Evolutionary conservation across 30 jellyfish, hydroid and myxozoan species (phyloP).

Genomic region (Turritopsis rubra): DNA sequence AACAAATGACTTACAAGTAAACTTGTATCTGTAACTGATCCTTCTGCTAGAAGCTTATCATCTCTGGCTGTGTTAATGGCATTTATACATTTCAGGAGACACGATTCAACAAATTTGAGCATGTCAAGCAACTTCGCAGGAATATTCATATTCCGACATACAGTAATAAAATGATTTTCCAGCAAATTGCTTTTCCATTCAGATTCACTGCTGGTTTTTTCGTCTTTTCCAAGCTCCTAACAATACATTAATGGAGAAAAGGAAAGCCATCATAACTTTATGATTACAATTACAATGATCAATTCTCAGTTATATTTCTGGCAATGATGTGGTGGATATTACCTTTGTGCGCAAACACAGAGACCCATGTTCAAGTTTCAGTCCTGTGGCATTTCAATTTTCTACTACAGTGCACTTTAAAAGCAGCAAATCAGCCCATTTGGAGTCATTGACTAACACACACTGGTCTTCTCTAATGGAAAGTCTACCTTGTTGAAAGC

Average conservation of each 20-base stretch:
- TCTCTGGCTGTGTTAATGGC: conserved; percentile 14
- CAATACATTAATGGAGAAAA: neutral
- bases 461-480: too few relatives aligned
- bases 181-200: neutral
- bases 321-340: too few relatives aligned
- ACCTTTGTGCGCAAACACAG: too few relatives aligned
- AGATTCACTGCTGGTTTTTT: neutral
- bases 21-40: neutral
- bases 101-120: neutral
- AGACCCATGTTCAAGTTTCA: too few relatives aligned
- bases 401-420: too few relatives aligned
- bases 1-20: neutral
- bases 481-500: too few relatives aligned
- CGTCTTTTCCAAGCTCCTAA: neutral
- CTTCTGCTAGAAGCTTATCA: neutral
- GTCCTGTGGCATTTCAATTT: too few relatives aligned
- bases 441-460: too few relatives aligned
- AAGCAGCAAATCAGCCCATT: too few relatives aligned
- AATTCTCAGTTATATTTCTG: too few relatives aligned
- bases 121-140: neutral
- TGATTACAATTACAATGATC: too few relatives aligned
- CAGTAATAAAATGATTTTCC: neutral
- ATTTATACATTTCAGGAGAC: neutral
- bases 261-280: neutral
- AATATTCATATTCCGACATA: neutral